Evolutionary conservation across 2,113 vertebrate genomes (phyloP), one percentile per base, ranked within the genome.

Genomic region (Carettochelys insculpta): DNA sequence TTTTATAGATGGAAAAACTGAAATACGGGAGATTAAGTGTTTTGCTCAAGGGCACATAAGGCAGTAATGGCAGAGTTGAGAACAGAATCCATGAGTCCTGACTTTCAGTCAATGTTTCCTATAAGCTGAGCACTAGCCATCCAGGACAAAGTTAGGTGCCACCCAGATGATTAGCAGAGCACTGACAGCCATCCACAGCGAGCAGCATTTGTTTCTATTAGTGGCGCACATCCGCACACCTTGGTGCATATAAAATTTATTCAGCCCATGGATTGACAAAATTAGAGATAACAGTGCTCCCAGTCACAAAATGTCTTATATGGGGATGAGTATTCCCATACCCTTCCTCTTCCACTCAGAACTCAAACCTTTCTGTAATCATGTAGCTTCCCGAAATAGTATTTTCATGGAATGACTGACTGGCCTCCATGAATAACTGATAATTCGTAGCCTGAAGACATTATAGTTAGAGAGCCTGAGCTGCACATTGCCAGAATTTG

Each of bases 341-440:
- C 4, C 3, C 29, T 31, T 51, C 73, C 38, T 16, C 50, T 25
- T 14, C 48, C 38, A 50, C 43, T 29, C 38, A 1, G 3, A 11
- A 68, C 6, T 2, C 8, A 50, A 1, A 3, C 54, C 48, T 14
- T 3, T 1, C 31, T 2, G 54, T 9, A 29, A 51, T 31, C 0
- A 1, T 1, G n/a, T 1, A 5, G n/a, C 17, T 45, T 27, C 41
- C 68, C 68, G 11, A 25, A 25, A 75, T 45, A 45, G 13, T 27
- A 75, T 75, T 75, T 75, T 75, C 27, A 75, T 41, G 41, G 71
- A 75, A 75, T 27, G 12, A n/a, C 71, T 75, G 41, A 75, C 11
- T 27, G 24, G 38, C 11, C 61, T 45, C 41, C 71, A 45, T 14
- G 41, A 11, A 75, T 43, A 43, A 75, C 4, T 75, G 24, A 75